Conservation (phyloP, 2,113 vertebrate species). For the Urocitellus parryii region DNA sequence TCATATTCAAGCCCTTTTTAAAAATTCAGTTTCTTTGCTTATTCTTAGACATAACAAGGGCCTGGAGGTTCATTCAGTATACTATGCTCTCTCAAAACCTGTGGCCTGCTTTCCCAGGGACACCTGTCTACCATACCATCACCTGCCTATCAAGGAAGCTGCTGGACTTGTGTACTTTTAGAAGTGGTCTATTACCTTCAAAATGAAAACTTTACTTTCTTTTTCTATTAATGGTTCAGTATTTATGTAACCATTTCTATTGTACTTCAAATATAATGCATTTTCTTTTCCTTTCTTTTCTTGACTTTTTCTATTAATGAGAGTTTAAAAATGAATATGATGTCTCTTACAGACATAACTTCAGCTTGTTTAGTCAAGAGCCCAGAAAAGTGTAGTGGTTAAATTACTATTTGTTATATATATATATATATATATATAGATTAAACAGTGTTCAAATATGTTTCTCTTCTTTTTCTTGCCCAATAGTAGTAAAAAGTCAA, state of each 20-base stretch:
- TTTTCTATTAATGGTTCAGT: background rate
- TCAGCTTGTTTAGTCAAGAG: background rate
- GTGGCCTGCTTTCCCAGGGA: rapidly evolving
- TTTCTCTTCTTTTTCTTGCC: background rate
- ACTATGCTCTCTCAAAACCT: background rate
- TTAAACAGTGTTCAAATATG: background rate
- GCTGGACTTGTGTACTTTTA: background rate
- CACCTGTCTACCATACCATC: background rate
- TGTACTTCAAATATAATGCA: background rate
- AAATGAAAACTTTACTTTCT: background rate
- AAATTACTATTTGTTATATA: background rate
- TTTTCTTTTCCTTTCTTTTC: background rate
- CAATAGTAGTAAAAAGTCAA: constrained; percentile 50
- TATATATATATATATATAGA: background rate
- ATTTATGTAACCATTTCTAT: background rate
- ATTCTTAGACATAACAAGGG: background rate
- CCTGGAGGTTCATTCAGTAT: background rate
- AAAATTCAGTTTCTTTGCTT: background rate
- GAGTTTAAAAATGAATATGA: background rate
- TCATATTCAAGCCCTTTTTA: background rate
- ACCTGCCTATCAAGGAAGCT: background rate
- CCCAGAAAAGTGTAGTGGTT: background rate
- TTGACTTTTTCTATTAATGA: background rate
- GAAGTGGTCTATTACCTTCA: background rate
- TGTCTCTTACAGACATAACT: background rate